Conservation (phyloP, 1,140 invertebrate genomes). For the Leptinotarsa lineolata region DNA sequence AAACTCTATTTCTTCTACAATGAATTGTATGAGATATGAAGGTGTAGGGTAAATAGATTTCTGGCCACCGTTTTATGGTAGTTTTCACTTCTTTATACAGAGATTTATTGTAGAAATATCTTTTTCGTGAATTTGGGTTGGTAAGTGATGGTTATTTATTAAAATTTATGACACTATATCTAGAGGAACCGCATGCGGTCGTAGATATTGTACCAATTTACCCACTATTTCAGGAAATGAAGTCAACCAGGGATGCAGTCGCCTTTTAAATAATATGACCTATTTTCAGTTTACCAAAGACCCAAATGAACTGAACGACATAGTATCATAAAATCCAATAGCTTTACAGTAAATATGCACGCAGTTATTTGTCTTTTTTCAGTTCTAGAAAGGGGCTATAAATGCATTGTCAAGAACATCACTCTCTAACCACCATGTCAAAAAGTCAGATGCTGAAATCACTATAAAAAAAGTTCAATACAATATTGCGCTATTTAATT, state of each 20-base stretch:
- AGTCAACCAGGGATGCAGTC: constrained; percentile 8
- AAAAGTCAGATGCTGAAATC: no score
- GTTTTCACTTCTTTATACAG: constrained; percentile 22
- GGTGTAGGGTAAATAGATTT: constrained; percentile 20
- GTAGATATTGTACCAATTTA: constrained; percentile 5
- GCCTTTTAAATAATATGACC: constrained; percentile 9
- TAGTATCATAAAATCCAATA: not conserved
- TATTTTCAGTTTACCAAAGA: constrained; percentile 9
- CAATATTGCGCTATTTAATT: no score
- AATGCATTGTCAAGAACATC: no score
- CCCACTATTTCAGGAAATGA: constrained; percentile 23
- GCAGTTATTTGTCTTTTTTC: not conserved
- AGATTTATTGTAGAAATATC: constrained; percentile 16
- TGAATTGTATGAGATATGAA: not conserved
- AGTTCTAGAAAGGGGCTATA: no score
- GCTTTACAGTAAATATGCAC: not conserved
- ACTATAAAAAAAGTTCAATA: no score
- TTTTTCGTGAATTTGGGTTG: constrained; percentile 25
- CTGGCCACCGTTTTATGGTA: constrained; percentile 28
- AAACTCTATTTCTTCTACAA: constrained; percentile 11
- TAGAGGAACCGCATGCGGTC: constrained; percentile 24
- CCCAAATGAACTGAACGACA: not conserved
- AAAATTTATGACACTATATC: constrained; percentile 23
- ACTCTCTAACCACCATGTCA: no score
- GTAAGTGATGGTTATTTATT: constrained; percentile 15